Base-by-base conservation (phyloP, 2,797 vertebrate genomes). In the Hippocampus kuda region DNA sequence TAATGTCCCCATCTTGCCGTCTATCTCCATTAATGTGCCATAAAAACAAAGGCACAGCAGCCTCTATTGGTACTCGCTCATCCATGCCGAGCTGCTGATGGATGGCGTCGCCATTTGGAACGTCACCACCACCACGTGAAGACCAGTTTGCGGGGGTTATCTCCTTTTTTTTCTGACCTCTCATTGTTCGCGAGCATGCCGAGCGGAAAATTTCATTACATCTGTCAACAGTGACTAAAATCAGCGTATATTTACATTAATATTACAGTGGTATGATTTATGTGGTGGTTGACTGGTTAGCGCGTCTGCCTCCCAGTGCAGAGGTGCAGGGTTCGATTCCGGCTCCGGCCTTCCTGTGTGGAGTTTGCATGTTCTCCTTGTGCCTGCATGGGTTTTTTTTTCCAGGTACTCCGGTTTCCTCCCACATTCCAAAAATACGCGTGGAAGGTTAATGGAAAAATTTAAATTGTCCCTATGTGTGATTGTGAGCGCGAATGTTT, bases 151-250 rank as follows among this genome's bases (percentile, higher is more conserved):
- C 42, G 5, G 2, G n/a, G n/a, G 22, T n/a, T 26, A 41, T 9
- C 3, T 2, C 20, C 53, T 22, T 44, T 67, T 79, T 68, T 75
- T 26, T 72, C 60, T 82, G 76, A 82, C 81, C 79, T 74, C 80
- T 78, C 41, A 30, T 68, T 73, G n/a, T 70, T 69, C 62, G 27
- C 72, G 69, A 70, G 51, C 63, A 72, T 60, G 67, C 68, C 67
- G 77, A 53, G 67, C 68, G 71, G 57, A 80, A 82, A 82, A 81
- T 83, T 53, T 66, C 65, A 82, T 83, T 76, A 63, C 61, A 70
- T 76, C 69, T 79, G 74, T 76, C 80, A 75, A 70, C 62, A 72
- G 59, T n/a, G 46, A 18, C 65, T 12, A 60, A 71, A 67, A 76
- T 60, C 67, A 73, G 56, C 60, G 48, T 49, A 11, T 38, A 42